Evolutionary conservation across 1,140 invertebrate genomes (phyloP), one percentile per base, ranked within the genome.

Genomic region (Proales similis): DNA sequence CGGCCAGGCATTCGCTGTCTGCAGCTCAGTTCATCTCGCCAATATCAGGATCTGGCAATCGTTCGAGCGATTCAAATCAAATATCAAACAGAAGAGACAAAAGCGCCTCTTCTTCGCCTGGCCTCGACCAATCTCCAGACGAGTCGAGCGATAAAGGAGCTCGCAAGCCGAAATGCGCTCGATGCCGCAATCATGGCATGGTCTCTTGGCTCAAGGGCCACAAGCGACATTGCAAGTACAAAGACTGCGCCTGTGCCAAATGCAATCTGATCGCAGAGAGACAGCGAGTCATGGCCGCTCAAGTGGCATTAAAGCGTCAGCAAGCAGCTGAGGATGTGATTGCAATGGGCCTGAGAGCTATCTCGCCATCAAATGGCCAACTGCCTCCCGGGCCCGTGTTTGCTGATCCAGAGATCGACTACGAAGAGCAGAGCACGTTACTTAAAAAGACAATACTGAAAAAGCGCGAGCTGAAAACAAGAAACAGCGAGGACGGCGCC

Each of bases 311-410:
- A 51, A 97, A 96, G 76, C 78, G 92, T 36, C 90, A 94, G 74
- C 91, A 96, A 78, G 91, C 91, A 0, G 90, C 90, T 0, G 92
- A 97, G 79, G 91, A 97, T 73, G 89, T 90, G 27, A 91, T 95
- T 62, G 91, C 91, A 0, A 76, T 95, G 51, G 88, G 89, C 43
- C 79, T 95, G 68, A 83, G 89, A 17, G 87, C 88, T n/a, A 88
- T 85, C 26, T 61, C 57, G 24, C 42, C 57, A 2, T 14, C 17
- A 19, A 24, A 33, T 3, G 5, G n/a, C 29, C 5, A 57, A 24
- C 12, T 30, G 19, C 86, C 90, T 64, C 89, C 85, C 4, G 90
- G 90, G 1, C 82, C 83, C 14, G 81, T 84, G 26, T 78, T 88
- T 48, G 84, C 84, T 45, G 82, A 85, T 90, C 86, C 87, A 36